Base-by-base conservation (phyloP, 2,113 vertebrate species). In the Trichomycterus rosablanca region DNA sequence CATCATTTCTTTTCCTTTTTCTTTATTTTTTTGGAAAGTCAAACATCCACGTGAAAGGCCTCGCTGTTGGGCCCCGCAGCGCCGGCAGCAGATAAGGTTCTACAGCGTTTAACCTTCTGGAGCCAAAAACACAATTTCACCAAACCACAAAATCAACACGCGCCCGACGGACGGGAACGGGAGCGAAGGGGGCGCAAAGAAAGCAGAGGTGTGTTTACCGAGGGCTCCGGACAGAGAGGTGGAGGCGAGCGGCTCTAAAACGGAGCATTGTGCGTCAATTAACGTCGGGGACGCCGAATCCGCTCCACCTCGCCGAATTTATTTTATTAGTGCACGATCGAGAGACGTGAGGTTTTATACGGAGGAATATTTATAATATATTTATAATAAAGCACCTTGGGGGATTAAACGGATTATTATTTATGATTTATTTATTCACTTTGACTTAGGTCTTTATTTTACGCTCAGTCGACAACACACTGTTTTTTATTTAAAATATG, bases 111-210 rank as follows among this genome's bases (percentile, higher is more conserved):
- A 86, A 88, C 79, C 79, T 65, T 63, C 52, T 77, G 84, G 88
- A 90, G 87, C 88, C 84, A 75, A 85, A 52, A 81, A 86, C 87
- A 84, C 84, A 86, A 83, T 90, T 93, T 90, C 80, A 81, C n/a
- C 78, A 89, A 92, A 89, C 86, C 87, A 88, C 90, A 91, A 90
- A 88, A 88, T 91, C 89, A 92, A 93, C 91, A 92, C 86, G 87
- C 86, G 83, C 84, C 83, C 87, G 64, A 57, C 46, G 67, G 58
- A 63, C 59, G 63, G 57, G 58, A 71, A 52, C 53, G 42, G n/a
- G 45, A 63, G 84, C 35, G 26, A 4, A n/a, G n/a, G 30, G 34
- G 43, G 32, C 43, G 43, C 59, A 61, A 67, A 50, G 59, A 59
- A 66, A 61, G 64, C 56, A 50, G n/a, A 54, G 49, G 56, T 46